Evolutionary conservation across 2,888 invertebrate genomes (phyloP), one percentile per base, ranked within the genome.

Genomic region (Leucophenga maculata): DNA sequence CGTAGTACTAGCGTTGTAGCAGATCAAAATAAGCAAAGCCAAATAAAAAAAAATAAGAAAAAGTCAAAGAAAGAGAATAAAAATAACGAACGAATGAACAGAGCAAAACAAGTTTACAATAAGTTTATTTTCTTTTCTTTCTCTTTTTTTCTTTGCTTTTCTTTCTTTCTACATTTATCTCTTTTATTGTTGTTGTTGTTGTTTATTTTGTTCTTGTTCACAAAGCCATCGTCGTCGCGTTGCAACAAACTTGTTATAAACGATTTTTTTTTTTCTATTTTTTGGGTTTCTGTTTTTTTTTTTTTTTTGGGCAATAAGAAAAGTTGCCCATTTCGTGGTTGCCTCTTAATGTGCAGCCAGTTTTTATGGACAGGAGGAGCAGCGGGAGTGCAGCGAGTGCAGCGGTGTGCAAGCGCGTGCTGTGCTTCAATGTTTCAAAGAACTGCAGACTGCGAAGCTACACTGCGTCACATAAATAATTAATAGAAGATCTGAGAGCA

Each of bases 41-140:
- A 39, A 50, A 64, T 50, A 70, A 55, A 67, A 55, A 31, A 52
- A 57, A 44, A 69, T 44, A 64, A 26, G 70, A 52, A 66, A 50
- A 69, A 62, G n/a, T n/a, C 66, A 70, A 73, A 74, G 73, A 76
- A 77, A 26, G 26, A 3, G 72, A 65, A 76, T 70, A 67, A 72
- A n/a, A 76, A 44, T 66, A 64, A 62, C 62, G n/a, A 26, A 16
- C 65, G 50, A 65, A 50, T 22, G 52, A 59, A 64, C 57, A 60
- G 44, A 50, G 48, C 39, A 72, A 76, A 81, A 81, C 81, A 79
- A 75, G 81, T 81, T 82, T 81, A 69, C 72, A 72, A 74, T 50
- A 50, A 50, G 50, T 18, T 31, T 50, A 50, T 26, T n/a, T 13
- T 20, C 20, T 64, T n/a, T 44, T 16, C 64, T 48, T 44, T 18